These are phyloP conservation scores for Xiphias gladius DNA, from an alignment of 2,113 vertebrate species.

Conservation along the genomic window DNA sequence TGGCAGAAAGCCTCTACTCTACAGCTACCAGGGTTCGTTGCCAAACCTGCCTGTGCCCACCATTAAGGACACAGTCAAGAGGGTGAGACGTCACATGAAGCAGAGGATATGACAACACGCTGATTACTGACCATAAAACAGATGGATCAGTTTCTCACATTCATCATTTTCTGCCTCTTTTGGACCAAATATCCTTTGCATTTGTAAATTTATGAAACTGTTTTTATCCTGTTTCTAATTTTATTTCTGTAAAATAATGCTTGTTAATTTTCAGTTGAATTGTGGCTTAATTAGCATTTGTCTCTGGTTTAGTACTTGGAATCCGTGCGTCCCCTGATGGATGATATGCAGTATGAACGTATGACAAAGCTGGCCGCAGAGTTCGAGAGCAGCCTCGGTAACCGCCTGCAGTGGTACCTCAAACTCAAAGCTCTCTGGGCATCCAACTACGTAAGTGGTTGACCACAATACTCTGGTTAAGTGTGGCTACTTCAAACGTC, in stretches of 20 bases:
- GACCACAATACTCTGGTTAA: neutral
- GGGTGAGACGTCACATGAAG: slow-evolving; percentile 81
- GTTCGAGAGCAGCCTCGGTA: slow-evolving; percentile 87
- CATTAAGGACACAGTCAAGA: slow-evolving; percentile 87
- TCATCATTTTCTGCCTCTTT: neutral
- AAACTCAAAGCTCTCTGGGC: slow-evolving; percentile 92
- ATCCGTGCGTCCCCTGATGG: slow-evolving; percentile 87
- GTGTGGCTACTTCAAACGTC: neutral
- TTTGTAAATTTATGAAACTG: neutral
- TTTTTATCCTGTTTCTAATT: neutral
- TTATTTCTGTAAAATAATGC: neutral
- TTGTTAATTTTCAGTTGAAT: neutral
- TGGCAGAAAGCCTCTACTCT: slow-evolving; percentile 89
- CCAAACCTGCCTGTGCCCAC: slow-evolving; percentile 90
- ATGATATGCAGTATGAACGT: slow-evolving; percentile 81
- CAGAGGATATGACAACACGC: slow-evolving; percentile 41
- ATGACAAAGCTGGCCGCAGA: slow-evolving; percentile 83
- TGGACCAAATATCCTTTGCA: neutral
- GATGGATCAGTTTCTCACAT: slow-evolving; percentile 32
- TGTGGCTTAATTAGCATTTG: neutral
- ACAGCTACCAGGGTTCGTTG: slow-evolving; percentile 91
- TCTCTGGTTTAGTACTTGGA: slow-evolving; percentile 86
- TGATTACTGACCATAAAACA: slow-evolving; percentile 17
- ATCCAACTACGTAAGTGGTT: slow-evolving; percentile 90
- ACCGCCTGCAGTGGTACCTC: slow-evolving; percentile 91